Conservation (phyloP, 2,113 vertebrate genomes). For the Speoplatyrhinus poulsoni region DNA sequence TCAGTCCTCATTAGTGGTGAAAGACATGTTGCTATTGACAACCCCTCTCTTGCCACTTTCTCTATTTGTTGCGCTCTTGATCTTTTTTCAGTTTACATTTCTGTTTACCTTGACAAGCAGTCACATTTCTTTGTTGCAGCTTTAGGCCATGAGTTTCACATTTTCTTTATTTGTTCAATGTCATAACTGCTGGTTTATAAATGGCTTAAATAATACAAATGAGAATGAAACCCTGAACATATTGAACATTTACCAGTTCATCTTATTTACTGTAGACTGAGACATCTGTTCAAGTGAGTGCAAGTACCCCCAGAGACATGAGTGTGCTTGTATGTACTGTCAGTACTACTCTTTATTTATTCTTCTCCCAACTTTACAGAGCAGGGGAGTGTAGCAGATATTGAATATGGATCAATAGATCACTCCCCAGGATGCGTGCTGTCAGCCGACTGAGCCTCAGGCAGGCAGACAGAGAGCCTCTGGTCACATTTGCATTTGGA, state of each 20-base stretch:
- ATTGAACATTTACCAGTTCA: too few relatives aligned
- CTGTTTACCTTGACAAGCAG: not conserved
- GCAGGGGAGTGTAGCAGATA: constrained; percentile 69
- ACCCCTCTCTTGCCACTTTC: constrained; percentile 29
- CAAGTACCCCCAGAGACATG: constrained; percentile 29
- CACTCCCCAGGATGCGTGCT: constrained; percentile 75
- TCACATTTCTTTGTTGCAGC: constrained; percentile 12
- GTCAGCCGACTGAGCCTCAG: constrained; percentile 70
- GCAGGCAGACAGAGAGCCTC: constrained; percentile 68
- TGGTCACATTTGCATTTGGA: constrained; percentile 73
- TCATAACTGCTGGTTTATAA: too few relatives aligned
- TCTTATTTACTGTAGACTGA: too few relatives aligned
- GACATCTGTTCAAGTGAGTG: too few relatives aligned
- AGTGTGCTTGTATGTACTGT: constrained; percentile 57
- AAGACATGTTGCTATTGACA: constrained; percentile 74
- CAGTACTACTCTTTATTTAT: constrained; percentile 70
- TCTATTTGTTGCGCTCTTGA: constrained; percentile 2
- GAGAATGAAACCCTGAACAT: too few relatives aligned
- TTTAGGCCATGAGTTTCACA: not conserved
- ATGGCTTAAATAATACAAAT: too few relatives aligned
- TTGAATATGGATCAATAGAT: constrained; percentile 79
- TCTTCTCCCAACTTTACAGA: constrained; percentile 68
- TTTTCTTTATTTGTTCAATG: constrained; percentile 9
- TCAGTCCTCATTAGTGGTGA: constrained; percentile 79
- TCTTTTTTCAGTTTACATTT: not conserved